These are phyloP conservation scores for Hycleus cichorii DNA, from an alignment of 1,140 invertebrate species.

Conservation along the genomic window DNA sequence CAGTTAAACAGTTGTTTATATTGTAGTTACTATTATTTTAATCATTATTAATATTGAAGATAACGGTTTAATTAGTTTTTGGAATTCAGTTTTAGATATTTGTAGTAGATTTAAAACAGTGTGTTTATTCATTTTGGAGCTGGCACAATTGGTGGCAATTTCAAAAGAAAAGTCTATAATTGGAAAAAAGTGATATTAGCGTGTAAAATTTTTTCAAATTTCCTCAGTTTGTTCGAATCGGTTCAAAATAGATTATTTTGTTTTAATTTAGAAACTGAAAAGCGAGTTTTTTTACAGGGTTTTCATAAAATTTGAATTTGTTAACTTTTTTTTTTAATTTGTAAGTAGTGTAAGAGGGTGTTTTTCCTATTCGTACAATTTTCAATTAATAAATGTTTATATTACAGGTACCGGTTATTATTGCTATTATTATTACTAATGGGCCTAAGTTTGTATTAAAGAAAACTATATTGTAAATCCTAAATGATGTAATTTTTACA, in stretches of 20 bases:
- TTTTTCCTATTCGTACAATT: neutral
- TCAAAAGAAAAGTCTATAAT: neutral
- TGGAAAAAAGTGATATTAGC: constrained; percentile 18
- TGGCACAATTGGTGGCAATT: constrained; percentile 11
- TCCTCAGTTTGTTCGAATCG: too few species aligned
- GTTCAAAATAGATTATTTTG: too few species aligned
- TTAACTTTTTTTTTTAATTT: constrained; percentile 5
- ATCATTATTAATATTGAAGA: constrained; percentile 1
- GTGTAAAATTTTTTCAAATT: constrained; percentile 13
- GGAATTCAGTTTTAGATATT: constrained; percentile 8
- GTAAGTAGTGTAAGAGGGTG: neutral
- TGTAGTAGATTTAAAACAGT: constrained; percentile 4
- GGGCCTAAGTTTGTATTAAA: neutral
- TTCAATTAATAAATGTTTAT: neutral
- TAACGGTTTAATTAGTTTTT: constrained; percentile 3
- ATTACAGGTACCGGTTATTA: neutral
- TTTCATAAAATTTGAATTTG: constrained; percentile 1
- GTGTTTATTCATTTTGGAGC: constrained; percentile 8
- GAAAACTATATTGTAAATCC: constrained; percentile 1
- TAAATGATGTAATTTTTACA: constrained; percentile 11
- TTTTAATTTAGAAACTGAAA: too few species aligned
- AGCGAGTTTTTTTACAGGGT: constrained; percentile 1
- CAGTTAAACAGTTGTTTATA: constrained; percentile 2
- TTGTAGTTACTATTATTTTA: constrained; percentile 5
- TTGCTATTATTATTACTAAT: constrained; percentile 1